phyloP scores from a whole-genome alignment of 2,113 vertebrate species.

The Pelobates fuscus region DNA sequence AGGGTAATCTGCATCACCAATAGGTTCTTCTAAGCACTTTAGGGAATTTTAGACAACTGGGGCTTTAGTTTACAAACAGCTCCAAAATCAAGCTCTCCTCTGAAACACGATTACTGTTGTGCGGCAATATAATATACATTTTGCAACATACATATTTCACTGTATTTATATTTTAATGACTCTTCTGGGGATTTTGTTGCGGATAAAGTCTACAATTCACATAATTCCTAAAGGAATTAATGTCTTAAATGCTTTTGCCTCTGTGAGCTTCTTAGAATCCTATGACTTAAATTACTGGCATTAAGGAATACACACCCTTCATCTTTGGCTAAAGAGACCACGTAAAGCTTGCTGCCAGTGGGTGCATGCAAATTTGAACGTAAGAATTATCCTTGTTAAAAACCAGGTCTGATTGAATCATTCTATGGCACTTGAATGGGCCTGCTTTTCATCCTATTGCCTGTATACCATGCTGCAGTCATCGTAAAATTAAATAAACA shows the following conservation, averaged over 20 bases:
- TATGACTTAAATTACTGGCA: background rate
- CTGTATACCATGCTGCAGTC: too few relatives aligned
- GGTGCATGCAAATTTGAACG: too few relatives aligned
- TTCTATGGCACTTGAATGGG: too few relatives aligned
- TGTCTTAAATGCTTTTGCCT: background rate
- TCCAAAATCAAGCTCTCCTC: background rate
- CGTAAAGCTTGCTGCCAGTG: background rate
- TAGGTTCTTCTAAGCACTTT: background rate
- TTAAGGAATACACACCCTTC: background rate
- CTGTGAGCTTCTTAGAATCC: background rate
- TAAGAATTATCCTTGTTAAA: too few relatives aligned
- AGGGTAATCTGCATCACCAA: too few relatives aligned
- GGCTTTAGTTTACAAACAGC: background rate
- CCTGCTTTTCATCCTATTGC: too few relatives aligned
- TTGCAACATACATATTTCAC: background rate
- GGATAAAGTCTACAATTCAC: background rate
- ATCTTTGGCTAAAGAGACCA: background rate
- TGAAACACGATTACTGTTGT: background rate
- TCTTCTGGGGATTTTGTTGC: background rate
- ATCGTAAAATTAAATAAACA: too few relatives aligned
- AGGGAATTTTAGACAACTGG: background rate
- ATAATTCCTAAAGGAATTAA: background rate
- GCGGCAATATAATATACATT: background rate
- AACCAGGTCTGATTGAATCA: too few relatives aligned
- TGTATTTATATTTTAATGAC: background rate